Evolutionary conservation across 2,888 invertebrate genomes (phyloP).

Genomic region (Cinara cedri): DNA sequence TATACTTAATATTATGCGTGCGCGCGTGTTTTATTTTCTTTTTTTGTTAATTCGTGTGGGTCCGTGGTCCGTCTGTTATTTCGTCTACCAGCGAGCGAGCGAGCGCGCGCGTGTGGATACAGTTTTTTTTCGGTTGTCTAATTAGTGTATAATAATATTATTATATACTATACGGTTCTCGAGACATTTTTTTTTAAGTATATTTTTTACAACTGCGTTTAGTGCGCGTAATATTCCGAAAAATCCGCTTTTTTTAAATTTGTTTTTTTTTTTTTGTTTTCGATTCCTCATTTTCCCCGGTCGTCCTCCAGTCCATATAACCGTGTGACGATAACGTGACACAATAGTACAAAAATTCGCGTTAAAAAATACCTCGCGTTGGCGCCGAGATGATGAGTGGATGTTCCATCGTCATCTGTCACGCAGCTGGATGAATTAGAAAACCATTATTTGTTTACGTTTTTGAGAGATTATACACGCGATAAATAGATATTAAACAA

Average conservation of each 20-base stretch:
- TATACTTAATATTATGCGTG: too few relatives aligned
- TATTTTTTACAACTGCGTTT: background rate
- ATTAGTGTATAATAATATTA: slow-evolving; percentile 13
- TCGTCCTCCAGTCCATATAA: too few relatives aligned
- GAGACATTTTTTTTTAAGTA: background rate
- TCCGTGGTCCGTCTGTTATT: background rate
- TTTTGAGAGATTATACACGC: too few relatives aligned
- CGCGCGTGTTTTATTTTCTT: background rate
- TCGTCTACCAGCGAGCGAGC: background rate
- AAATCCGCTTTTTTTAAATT: background rate
- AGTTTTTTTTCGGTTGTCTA: slow-evolving; percentile 12
- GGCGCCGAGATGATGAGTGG: background rate
- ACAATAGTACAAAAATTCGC: background rate
- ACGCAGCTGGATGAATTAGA: background rate
- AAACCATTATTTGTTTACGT: background rate
- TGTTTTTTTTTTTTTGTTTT: background rate
- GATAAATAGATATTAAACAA: too few relatives aligned
- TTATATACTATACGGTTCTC: background rate
- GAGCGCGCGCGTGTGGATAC: background rate
- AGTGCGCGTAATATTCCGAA: slow-evolving; percentile 4
- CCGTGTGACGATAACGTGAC: background rate
- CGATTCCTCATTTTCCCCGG: background rate
- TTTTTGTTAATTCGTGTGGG: background rate
- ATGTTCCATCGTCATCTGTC: background rate
- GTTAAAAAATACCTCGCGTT: background rate